Evolutionary conservation across 2,888 invertebrate species (phyloP).

Genomic region (Adelognathus sp.): DNA sequence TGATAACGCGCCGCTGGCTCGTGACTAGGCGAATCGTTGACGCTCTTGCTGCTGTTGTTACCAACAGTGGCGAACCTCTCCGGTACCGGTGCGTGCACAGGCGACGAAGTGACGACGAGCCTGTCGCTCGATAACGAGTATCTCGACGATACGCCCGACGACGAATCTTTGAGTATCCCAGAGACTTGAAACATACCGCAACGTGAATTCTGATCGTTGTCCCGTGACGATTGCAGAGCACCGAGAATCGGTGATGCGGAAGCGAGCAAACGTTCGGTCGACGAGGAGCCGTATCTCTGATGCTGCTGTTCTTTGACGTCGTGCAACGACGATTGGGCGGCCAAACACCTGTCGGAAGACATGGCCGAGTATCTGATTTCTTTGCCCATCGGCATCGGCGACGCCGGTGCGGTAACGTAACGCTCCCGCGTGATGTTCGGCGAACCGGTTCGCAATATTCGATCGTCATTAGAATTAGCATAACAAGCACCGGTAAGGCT

Average conservation of each 20-base stretch:
- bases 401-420: conserved; percentile 72
- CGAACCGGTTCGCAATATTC: conserved; percentile 73
- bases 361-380: conserved; percentile 53
- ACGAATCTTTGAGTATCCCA: conserved; percentile 65
- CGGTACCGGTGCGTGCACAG: conserved; percentile 76
- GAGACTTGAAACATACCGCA: conserved; percentile 60
- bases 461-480: conserved; percentile 69
- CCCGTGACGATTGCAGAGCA: conserved; percentile 64
- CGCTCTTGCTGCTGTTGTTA: conserved; percentile 67
- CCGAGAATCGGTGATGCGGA: conserved; percentile 78
- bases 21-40: conserved; percentile 66
- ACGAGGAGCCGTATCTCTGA: conserved; percentile 65
- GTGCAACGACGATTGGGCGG: conserved; percentile 79
- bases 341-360: conserved; percentile 84
- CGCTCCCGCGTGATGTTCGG: conserved; percentile 72
- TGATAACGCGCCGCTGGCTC: conserved; percentile 67
- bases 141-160: conserved; percentile 55
- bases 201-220: conserved; percentile 56
- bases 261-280: conserved; percentile 73
- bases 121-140: conserved; percentile 74
- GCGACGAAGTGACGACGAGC: conserved; percentile 75
- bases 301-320: conserved; percentile 72
- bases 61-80: conserved; percentile 72
- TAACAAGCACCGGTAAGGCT: conserved; percentile 75
- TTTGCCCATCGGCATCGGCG: conserved; percentile 71